Conservation (phyloP, 2,888 invertebrate genomes). For the Parelbella ahira region DNA sequence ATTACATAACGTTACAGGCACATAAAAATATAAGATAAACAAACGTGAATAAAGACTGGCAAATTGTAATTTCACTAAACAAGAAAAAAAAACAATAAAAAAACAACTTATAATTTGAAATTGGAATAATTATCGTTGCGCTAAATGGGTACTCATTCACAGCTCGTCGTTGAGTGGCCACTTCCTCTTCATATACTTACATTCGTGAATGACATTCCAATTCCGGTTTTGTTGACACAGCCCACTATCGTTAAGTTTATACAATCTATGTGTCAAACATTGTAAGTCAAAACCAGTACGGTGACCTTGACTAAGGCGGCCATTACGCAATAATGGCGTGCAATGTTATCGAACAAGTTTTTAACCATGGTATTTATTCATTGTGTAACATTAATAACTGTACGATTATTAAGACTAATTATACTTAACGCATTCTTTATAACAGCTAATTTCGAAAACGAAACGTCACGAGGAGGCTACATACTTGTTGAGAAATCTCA, state of each 20-base stretch:
- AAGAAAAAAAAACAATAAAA: too few relatives aligned
- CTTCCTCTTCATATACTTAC: constrained; percentile 44
- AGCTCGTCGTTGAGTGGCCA: constrained; percentile 40
- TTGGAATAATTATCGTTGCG: constrained; percentile 22
- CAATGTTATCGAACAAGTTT: constrained; percentile 5
- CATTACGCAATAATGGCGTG: constrained; percentile 18
- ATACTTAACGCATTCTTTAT: constrained; percentile 5
- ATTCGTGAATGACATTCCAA: constrained; percentile 36
- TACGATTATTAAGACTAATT: constrained; percentile 14
- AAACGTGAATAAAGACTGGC: too few relatives aligned
- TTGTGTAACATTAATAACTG: constrained; percentile 8
- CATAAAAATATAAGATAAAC: too few relatives aligned
- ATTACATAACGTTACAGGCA: too few relatives aligned
- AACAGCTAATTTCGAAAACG: too few relatives aligned
- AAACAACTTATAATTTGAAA: neutral
- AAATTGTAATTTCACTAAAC: too few relatives aligned
- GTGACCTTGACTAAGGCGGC: constrained; percentile 37
- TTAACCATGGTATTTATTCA: constrained; percentile 12
- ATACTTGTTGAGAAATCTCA: too few relatives aligned
- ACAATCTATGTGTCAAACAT: constrained; percentile 32
- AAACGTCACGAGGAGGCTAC: too few relatives aligned
- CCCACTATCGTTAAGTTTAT: constrained; percentile 32
- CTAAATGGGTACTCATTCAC: constrained; percentile 28
- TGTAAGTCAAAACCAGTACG: constrained; percentile 36
- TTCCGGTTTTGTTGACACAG: constrained; percentile 37